These are phyloP conservation scores for Onychomys arenicola DNA, from an alignment of 2,797 vertebrate species.

Conservation along the genomic window DNA sequence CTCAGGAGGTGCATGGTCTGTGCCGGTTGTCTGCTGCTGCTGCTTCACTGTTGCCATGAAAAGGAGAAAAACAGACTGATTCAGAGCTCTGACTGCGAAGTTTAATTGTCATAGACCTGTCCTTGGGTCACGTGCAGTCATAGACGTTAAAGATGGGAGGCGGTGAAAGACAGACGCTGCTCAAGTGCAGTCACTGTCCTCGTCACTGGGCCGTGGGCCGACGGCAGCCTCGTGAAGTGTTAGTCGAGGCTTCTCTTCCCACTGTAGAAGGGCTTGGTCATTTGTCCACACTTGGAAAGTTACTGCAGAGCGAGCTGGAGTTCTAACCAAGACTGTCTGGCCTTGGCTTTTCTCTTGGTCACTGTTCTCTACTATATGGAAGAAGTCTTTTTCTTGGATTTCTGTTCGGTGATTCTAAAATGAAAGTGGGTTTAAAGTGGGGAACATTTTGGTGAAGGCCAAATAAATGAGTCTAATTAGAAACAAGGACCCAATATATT, in stretches of 20 bases:
- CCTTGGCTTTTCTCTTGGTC: neutral
- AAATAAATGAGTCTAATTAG: constrained; percentile 21
- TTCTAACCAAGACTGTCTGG: constrained; percentile 4
- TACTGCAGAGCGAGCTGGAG: constrained; percentile 28
- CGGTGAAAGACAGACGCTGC: neutral
- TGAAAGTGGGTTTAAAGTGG: neutral
- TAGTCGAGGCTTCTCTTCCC: neutral
- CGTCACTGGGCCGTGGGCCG: neutral
- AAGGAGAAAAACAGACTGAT: neutral
- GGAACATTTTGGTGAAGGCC: constrained; percentile 34
- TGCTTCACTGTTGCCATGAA: constrained; percentile 48
- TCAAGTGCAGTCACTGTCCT: neutral
- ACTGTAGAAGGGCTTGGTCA: constrained; percentile 12
- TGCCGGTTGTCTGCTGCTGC: constrained; percentile 53
- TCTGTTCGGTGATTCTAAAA: constrained; percentile 33
- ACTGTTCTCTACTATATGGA: neutral
- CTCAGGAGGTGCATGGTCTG: constrained; percentile 6
- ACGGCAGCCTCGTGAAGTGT: neutral
- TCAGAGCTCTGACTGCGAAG: neutral
- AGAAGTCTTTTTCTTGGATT: neutral
- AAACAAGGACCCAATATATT: neutral
- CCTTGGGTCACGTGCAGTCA: constrained; percentile 14
- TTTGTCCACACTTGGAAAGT: neutral
- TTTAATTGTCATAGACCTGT: constrained; percentile 2
- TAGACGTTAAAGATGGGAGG: neutral